Evolutionary conservation across 2,113 vertebrate species (phyloP).

Genomic region (Ptyas mucosa): DNA sequence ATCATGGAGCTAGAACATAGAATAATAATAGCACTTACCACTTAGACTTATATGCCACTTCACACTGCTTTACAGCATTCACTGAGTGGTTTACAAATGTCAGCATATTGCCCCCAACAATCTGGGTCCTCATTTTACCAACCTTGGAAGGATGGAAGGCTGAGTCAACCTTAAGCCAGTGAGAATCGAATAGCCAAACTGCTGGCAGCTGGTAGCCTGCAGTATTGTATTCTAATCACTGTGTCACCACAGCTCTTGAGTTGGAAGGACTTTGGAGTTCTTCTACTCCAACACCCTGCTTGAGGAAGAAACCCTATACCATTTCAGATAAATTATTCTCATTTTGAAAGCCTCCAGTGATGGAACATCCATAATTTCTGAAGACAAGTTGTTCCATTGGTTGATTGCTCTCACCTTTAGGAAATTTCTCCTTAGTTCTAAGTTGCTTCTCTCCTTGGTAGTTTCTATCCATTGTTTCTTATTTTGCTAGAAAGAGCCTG

Average conservation of each 20-base stretch:
- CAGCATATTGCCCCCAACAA: no score
- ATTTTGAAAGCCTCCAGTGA: neutral
- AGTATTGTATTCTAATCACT: no score
- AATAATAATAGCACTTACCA: neutral
- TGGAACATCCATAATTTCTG: neutral
- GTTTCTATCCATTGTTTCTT: neutral
- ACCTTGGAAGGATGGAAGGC: no score
- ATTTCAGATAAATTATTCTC: neutral
- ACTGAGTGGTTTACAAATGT: no score
- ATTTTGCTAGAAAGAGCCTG: accelerated
- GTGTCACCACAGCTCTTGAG: no score
- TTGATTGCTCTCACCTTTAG: neutral
- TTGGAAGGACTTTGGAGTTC: neutral
- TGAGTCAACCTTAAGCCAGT: no score
- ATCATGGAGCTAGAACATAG: neutral
- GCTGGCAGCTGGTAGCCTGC: no score
- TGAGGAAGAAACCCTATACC: neutral
- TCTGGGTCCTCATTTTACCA: no score
- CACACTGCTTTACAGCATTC: no score
- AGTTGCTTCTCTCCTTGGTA: neutral
- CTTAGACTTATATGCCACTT: no score
- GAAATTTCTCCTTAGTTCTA: neutral
- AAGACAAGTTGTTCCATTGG: neutral
- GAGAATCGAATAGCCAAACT: no score
- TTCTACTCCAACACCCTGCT: neutral